Base-by-base conservation (phyloP, 2,113 vertebrate species). In the Chaenogobius annularis region DNA sequence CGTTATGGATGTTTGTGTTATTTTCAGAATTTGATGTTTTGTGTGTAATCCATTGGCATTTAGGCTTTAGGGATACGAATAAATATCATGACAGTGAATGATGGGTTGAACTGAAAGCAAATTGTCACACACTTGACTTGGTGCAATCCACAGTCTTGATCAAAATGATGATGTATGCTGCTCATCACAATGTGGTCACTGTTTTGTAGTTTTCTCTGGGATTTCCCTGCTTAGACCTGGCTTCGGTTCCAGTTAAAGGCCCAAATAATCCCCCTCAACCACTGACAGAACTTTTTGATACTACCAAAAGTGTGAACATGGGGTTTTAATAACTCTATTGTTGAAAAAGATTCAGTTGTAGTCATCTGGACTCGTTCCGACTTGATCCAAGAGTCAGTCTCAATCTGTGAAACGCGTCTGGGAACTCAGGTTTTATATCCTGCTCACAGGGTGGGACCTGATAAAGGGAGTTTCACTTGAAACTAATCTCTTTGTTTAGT, bases 61-160 rank as follows among this genome's bases (percentile, higher is more conserved):
- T 70, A 61, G 52, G 71, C 66, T 75, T 75, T 72, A 26, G 58
- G 58, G 58, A 82, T 55, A 78, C 66, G 47, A 56, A 65, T 47
- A 1, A 58, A 37, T 63, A 52, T 50, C 56, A 35, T 66, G 69
- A 75, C 66, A 66, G 48, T 82, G 52, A 77, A 35, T 71, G 73
- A 83, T 77, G 66, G 19, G 43, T 46, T 69, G 55, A 23, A 26
- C 14, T 63, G 69, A 68, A 68, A 61, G 75, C 72, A 15, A 58
- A 68, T 66, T n/a, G 44, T 74, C 70, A 62, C n/a, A 50, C 50
- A 55, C 48, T 2, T 22, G 7, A 20, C 64, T 44, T 10, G 5
- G 50, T 55, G 35, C 70, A 67, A 31, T 71, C 43, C 77, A 3
- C 15, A 44, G 55, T 37, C 10, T 44, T 69, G 48, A 50, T 76